phyloP scores from a whole-genome alignment of 2,113 vertebrate genomes.

The Jaculus jaculus region DNA sequence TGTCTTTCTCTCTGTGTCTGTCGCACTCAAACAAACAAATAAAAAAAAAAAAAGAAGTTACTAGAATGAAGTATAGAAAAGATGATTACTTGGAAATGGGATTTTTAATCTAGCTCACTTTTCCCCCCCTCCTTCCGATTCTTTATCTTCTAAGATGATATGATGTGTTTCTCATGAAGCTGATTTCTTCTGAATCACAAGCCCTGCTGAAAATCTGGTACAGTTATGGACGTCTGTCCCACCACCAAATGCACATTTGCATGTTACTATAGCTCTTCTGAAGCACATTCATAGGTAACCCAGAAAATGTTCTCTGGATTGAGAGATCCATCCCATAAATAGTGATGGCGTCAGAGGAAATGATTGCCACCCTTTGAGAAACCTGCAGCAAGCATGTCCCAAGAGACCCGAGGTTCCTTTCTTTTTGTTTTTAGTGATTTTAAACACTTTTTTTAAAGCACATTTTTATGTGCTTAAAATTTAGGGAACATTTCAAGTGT shows the following conservation, averaged over 20 bases:
- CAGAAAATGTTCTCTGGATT: neutral
- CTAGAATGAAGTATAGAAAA: neutral
- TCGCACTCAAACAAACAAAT: too few relatives aligned
- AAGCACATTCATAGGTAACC: neutral
- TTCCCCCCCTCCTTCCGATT: neutral
- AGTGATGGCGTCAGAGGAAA: neutral
- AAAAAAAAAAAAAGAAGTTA: too few relatives aligned
- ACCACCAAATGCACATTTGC: neutral
- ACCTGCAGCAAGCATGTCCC: neutral
- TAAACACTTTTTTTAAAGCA: neutral
- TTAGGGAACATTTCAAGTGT: constrained; percentile 45
- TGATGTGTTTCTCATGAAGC: constrained; percentile 1
- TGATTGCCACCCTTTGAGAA: neutral
- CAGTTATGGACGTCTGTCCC: neutral
- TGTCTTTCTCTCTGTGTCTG: too few relatives aligned
- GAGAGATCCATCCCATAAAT: neutral
- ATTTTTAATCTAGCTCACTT: neutral
- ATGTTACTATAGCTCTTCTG: neutral
- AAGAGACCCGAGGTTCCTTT: neutral
- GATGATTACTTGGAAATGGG: constrained; percentile 33
- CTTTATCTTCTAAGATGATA: constrained; percentile 14
- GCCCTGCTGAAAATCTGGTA: neutral
- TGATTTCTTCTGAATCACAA: constrained; percentile 43
- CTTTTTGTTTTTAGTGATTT: constrained; percentile 42
- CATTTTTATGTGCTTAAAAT: constrained; percentile 32